Evolutionary conservation across 2,888 invertebrate species (phyloP), one percentile per base, ranked within the genome.

Genomic region (Polylopha cassiicola): DNA sequence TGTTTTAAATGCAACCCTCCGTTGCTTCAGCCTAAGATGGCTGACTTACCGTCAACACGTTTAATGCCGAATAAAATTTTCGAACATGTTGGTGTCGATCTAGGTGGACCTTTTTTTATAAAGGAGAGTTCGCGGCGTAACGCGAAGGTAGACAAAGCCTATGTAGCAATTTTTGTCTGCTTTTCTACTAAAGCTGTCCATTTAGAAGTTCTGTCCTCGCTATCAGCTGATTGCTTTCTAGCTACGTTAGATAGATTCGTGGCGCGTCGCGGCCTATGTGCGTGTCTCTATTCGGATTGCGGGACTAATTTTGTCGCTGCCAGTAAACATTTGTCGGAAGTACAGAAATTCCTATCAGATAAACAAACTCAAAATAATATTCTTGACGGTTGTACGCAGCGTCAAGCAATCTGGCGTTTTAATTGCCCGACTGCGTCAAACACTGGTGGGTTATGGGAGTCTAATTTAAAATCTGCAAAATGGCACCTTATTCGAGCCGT

Each of bases 181-280:
- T 17, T 17, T 23, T 22, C 39, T 6, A 41, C 39, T 1, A 41
- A 41, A 14, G 39, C 39, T 10, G 39, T 41, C 2, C 39, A 41
- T 14, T 8, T 34, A 6, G 34, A 34, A 20, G 13, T 27, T 4
- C 4, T 36, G n/a, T 8, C 27, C 7, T 14, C 32, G 1, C 11
- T 32, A 8, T 22, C 32, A 3, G 23, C 24, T 0, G 13, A 11
- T 3, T 11, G 13, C n/a, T 26, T 26, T 26, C 7, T 26, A 14
- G 24, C 24, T 5, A 14, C 24, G 4, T 13, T 26, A n/a, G 24
- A 26, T n/a, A 26, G 24, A 13, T 26, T 26, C 7, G n/a, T n/a
- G n/a, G 13, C 24, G 6, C 6, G 24, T 2, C 24, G 24, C n/a
- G 24, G 24, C n/a, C 24, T 26, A 11, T 7, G 14, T 13, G n/a